Conservation (phyloP, 2,797 vertebrate species). For the Characodon lateralis region DNA sequence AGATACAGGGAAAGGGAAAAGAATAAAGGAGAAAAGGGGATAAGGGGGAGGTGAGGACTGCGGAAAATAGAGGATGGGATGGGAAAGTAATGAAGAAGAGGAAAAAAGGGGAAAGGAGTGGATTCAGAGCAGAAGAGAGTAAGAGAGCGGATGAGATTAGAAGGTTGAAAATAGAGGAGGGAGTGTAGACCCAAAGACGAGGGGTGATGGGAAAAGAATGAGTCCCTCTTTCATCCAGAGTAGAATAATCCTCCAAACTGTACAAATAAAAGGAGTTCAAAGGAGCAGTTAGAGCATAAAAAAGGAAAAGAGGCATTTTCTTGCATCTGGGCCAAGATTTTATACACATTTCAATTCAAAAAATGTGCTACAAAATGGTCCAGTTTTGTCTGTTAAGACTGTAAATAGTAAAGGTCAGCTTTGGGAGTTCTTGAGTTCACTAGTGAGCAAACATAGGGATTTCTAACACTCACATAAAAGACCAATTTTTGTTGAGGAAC, state of each 20-base stretch:
- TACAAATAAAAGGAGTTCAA: slow-evolving; percentile 67
- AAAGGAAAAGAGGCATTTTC: slow-evolving; percentile 18
- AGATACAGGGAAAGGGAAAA: slow-evolving; percentile 32
- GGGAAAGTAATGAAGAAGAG: slow-evolving; percentile 45
- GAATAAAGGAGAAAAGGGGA: slow-evolving; percentile 51
- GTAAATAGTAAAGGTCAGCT: neutral
- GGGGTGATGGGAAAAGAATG: slow-evolving; percentile 48
- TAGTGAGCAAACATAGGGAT: neutral
- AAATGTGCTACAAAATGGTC: neutral
- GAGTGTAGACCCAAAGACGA: slow-evolving; percentile 45
- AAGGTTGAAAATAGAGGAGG: slow-evolving; percentile 40
- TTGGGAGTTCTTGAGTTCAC: neutral
- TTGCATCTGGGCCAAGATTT: slow-evolving; percentile 14
- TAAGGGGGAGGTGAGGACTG: slow-evolving; percentile 52
- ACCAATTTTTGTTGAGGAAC: neutral
- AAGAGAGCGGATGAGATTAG: slow-evolving; percentile 62
- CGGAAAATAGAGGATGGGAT: slow-evolving; percentile 46
- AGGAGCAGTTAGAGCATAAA: slow-evolving; percentile 50
- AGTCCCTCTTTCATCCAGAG: slow-evolving; percentile 61
- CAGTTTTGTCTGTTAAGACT: neutral
- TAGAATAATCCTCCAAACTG: slow-evolving; percentile 69
- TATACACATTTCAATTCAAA: neutral
- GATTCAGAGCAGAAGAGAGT: slow-evolving; percentile 35
- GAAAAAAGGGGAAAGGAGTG: slow-evolving; percentile 36
- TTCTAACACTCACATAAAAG: neutral